Evolutionary conservation across 2,888 invertebrate species (phyloP), one percentile per base, ranked within the genome.

Genomic region (Drosophila borealis): DNA sequence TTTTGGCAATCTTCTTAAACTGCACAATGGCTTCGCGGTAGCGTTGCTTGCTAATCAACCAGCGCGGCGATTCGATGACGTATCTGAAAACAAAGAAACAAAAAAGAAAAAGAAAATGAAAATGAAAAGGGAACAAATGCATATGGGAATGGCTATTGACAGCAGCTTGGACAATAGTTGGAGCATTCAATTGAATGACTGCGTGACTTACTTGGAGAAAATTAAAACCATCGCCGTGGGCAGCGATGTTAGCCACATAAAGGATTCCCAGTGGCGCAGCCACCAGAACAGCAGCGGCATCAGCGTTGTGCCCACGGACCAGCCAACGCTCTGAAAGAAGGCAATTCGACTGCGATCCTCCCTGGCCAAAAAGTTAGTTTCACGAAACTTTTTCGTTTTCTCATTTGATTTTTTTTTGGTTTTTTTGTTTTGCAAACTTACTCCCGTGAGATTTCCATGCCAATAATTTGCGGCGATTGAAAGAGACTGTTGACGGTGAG

Each of bases 21-120:
- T 93, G 92, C 48, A 90, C 90, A 46, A 94, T 79, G 72, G 94
- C 94, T 69, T 92, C 91, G 77, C 92, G 90, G 45, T 92, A 92
- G 71, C 93, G 93, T 42, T 93, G 93, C 82, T 93, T 93, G 70
- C 93, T 93, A 90, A 94, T 94, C 75, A 95, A 92, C 95, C 95
- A 95, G 69, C 94, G 93, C 3, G 95, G 95, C 46, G 95, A 95
- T 92, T 95, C 95, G 70, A 95, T 94, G 85, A 94, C 92, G 80
- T 93, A 93, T 91, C 95, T 95, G 17, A 36, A 10, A 19, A 33
- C 36, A 21, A 25, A n/a, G 11, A 25, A 46, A 6, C 8, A 33
- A 34, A 6, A 33, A n/a, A 3, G 17, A 59, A 25, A 44, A 39
- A 33, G 19, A 4, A n/a, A n/a, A n/a, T n/a, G n/a, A n/a, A n/a